phyloP scores from a whole-genome alignment of 92 coral and sea anemone species.

The Zoanthus sociatus region DNA sequence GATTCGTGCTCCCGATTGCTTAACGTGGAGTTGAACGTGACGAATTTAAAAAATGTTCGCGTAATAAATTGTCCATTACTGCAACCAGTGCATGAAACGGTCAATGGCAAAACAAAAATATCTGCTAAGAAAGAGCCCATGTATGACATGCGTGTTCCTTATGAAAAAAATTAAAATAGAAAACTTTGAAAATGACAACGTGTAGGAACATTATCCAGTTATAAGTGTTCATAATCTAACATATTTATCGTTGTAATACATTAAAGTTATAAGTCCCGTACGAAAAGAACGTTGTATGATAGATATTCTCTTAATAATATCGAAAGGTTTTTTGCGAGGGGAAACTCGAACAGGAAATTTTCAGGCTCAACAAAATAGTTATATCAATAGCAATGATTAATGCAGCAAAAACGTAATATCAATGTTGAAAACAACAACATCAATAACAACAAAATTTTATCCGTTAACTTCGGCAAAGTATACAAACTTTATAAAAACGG shows the following conservation, averaged over 20 bases:
- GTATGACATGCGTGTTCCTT: background rate
- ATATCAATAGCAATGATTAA: too few species aligned
- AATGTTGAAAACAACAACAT: too few species aligned
- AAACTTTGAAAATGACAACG: background rate
- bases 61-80: slow-evolving; percentile 69
- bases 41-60: slow-evolving; percentile 61
- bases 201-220: background rate
- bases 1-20: slow-evolving; percentile 75
- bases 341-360: too few species aligned
- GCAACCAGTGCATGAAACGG: slow-evolving; percentile 36
- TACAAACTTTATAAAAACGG: too few species aligned
- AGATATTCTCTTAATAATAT: too few species aligned
- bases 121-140: background rate
- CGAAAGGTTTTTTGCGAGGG: too few species aligned
- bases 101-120: slow-evolving; percentile 8
- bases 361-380: background rate
- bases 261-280: background rate
- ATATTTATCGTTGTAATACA: background rate
- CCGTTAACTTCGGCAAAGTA: too few species aligned
- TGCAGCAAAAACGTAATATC: too few species aligned
- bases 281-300: background rate
- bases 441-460: too few species aligned
- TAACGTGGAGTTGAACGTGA: slow-evolving; percentile 58
- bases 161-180: background rate
- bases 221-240: background rate